Base-by-base conservation (phyloP, 2,797 vertebrate genomes). In the Sternotherus odoratus region DNA sequence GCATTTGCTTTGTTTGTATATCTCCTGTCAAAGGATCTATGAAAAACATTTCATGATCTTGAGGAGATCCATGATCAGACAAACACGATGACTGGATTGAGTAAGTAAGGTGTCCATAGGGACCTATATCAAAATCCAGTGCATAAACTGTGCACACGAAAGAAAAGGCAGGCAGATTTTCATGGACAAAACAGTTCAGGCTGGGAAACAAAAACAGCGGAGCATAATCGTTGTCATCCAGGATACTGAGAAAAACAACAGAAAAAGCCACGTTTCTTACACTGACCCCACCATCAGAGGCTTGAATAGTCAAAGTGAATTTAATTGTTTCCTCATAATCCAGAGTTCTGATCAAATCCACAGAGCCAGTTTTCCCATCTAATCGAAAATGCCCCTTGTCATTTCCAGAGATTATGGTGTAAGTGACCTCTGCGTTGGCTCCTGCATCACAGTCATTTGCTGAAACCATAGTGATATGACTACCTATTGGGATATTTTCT, bases 151-250 rank as follows among this genome's bases (percentile, higher is more conserved):
- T 95, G 7, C 99, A 99, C 26, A 98, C 87, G 10, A 97, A 98
- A 79, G 99, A 98, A 95, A 98, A 99, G 0, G 97, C 94, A 1
- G 99, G 99, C 33, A 98, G 96, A 93, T 99, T 99, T 98, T 99
- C 99, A 91, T 95, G 94, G 78, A 99, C 96, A 1, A 87, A 94
- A 77, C 99, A 99, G 92, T 97, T 98, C 39, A 99, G 53, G 43
- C 93, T 98, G 3, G 99, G 97, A 92, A 99, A 98, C 94, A 98
- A 91, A 91, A 99, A 99, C 91, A 98, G 98, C 1, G 99, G 99
- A 23, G 97, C 93, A 51, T 99, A 98, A 95, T 99, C 99, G n/a
- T 99, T 99, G 82, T 99, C 99, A 89, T 99, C 99, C 77, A 99
- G 95, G 80, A 99, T 79, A 0, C 82, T 97, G 82, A 99, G 77